These are phyloP conservation scores for Cataglyphis livida DNA, from an alignment of 2,888 invertebrate species.

Conservation along the genomic window DNA sequence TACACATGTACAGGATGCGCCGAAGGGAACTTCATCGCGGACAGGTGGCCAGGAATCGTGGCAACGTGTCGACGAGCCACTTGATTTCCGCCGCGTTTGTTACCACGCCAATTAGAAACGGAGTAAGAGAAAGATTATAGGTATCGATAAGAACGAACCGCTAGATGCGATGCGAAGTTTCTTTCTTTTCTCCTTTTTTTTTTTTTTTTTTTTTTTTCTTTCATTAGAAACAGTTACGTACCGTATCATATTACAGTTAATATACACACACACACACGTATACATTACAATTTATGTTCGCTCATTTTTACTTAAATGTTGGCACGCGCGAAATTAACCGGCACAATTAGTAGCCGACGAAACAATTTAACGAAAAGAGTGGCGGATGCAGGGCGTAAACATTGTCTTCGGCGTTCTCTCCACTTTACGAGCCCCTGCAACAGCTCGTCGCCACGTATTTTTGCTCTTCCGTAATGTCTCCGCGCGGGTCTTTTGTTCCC, in stretches of 20 bases:
- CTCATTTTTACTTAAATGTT: neutral
- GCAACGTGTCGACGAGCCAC: slow-evolving; percentile 50
- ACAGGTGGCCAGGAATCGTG: slow-evolving; percentile 72
- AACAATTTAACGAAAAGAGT: slow-evolving; percentile 47
- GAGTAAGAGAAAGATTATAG: neutral
- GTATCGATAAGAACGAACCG: slow-evolving; percentile 4
- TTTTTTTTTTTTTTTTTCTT: neutral
- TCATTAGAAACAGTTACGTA: neutral
- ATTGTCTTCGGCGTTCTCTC: slow-evolving; percentile 55
- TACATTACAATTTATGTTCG: neutral
- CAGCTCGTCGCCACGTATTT: slow-evolving; percentile 73
- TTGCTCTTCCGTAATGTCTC: slow-evolving; percentile 76
- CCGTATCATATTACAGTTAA: neutral
- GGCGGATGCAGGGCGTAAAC: slow-evolving; percentile 41
- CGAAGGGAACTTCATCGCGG: slow-evolving; percentile 66
- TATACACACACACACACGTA: neutral
- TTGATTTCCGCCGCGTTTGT: slow-evolving; percentile 49
- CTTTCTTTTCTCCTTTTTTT: neutral
- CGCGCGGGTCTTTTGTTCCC: slow-evolving; percentile 77
- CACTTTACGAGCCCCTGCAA: slow-evolving; percentile 73
- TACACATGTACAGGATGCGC: slow-evolving; percentile 47
- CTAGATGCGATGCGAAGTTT: neutral
- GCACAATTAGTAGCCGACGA: slow-evolving; percentile 27
- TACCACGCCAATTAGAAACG: slow-evolving; percentile 25
- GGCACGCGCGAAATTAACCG: slow-evolving; percentile 18